Evolutionary conservation across 2,888 invertebrate genomes (phyloP).

Genomic region (Liopterus haemorrhoidalis): DNA sequence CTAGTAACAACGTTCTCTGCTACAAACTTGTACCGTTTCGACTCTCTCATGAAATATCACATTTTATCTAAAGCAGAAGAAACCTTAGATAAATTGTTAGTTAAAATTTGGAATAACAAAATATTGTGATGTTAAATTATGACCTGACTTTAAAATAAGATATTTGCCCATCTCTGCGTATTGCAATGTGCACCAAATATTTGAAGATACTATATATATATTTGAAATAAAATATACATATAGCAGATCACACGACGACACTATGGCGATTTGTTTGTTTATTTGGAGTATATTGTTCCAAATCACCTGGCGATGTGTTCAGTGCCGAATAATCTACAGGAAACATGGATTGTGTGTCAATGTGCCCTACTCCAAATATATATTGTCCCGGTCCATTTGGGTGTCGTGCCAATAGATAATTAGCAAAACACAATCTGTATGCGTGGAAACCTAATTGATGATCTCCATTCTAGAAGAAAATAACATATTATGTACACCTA

Average conservation of each 20-base stretch:
- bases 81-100: too few species aligned
- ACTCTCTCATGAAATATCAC: too few species aligned
- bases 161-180: too few species aligned
- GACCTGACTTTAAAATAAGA: too few species aligned
- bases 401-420: constrained; percentile 67
- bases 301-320: constrained; percentile 62
- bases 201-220: too few species aligned
- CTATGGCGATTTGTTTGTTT: constrained; percentile 64
- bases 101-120: too few species aligned
- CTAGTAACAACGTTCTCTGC: too few species aligned
- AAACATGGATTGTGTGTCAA: constrained; percentile 54
- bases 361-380: constrained; percentile 59
- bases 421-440: constrained; percentile 67
- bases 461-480: constrained; percentile 58
- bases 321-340: constrained; percentile 72
- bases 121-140: too few species aligned
- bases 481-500: constrained; percentile 11
- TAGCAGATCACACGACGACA: constrained; percentile 53
- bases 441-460: constrained; percentile 60
- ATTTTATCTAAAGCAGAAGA: too few species aligned
- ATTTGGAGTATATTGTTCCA: constrained; percentile 64
- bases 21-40: too few species aligned
- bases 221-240: not conserved
- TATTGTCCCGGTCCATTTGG: constrained; percentile 73
- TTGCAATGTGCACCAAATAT: too few species aligned